Evolutionary conservation across 30 jellyfish, hydroid and myxozoan genomes (phyloP), one percentile per base, ranked within the genome.

Genomic region (Nemopilema nomurai): DNA sequence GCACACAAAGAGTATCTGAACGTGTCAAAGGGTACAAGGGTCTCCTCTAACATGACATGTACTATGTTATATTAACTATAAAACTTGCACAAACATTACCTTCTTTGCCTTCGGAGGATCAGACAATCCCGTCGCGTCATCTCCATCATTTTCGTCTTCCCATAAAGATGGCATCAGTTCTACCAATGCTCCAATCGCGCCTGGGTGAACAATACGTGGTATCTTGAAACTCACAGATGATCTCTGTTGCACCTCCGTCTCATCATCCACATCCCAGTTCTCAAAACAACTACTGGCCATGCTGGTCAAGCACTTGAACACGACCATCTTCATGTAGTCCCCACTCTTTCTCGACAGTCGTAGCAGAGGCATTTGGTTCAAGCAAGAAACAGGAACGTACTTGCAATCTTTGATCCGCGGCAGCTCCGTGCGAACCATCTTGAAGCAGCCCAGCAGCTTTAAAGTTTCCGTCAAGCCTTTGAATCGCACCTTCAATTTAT

Each of bases 391-490:
- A 1, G 87, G 86, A 8, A 62, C 24, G 51, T 27, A 85, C 25
- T 27, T 21, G n/a, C 26, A 26, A 4, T 51, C 23, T 13, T 49
- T 65, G 50, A 85, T 68, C 16, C 84, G 89, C 23, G 97, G 96
- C n/a, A 87, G 64, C 29, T 82, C 96, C 21, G 88, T 16, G 27
- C 82, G 88, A 27, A 71, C 75, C 3, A 69, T 27, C 8, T 76
- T 80, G 82, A 94, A 94, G 83, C 99, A 94, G 25, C 99, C 99
- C 18, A 94, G 91, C 0, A 94, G 95, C 65, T 84, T 83, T 29
- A 94, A 62, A 20, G 99, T 94, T 26, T 94, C 99, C 1, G 96
- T 89, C 69, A 94, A 81, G 8, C 99, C 97, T 84, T 88, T 89
- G 75, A 94, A 94, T 22, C 99, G 97, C 33, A 94, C 95, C 96